phyloP scores from a whole-genome alignment of 2,113 vertebrate genomes.

The Ameiurus melas region DNA sequence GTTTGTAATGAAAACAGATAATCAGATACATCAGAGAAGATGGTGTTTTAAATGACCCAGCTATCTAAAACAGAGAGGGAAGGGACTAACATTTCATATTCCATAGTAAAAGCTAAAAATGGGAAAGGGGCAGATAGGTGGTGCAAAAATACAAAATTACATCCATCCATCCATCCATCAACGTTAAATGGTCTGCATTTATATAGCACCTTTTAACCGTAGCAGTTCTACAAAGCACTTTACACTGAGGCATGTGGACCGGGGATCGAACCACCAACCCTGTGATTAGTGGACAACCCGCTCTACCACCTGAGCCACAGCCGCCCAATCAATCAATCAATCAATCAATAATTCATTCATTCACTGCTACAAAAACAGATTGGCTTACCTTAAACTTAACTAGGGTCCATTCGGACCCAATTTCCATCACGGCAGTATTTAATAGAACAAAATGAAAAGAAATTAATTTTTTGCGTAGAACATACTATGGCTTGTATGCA shows the following conservation, averaged over 20 bases:
- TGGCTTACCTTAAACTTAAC: slow-evolving; percentile 73
- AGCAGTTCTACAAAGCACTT: no score
- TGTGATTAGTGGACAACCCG: no score
- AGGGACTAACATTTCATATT: background rate
- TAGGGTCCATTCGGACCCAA: slow-evolving; percentile 70
- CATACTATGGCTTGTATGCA: slow-evolving; percentile 51
- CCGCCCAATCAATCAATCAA: background rate
- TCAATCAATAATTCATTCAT: background rate
- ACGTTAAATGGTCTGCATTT: no score
- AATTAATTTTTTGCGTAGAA: slow-evolving; percentile 59
- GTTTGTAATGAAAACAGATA: background rate
- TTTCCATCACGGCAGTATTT: slow-evolving; percentile 70
- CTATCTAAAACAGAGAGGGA: slow-evolving; percentile 7
- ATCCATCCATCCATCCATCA: background rate
- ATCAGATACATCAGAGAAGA: background rate
- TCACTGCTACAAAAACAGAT: slow-evolving; percentile 29
- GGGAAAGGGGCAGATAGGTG: background rate
- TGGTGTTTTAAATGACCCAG: background rate
- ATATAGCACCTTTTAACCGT: no score
- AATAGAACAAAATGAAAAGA: slow-evolving; percentile 70
- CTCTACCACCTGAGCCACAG: no score
- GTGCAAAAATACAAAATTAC: slow-evolving; percentile 35
- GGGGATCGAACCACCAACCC: no score
- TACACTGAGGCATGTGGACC: no score
- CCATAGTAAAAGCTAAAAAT: background rate